Evolutionary conservation across 2,797 vertebrate species (phyloP).

Genomic region (Propithecus deckenii): DNA sequence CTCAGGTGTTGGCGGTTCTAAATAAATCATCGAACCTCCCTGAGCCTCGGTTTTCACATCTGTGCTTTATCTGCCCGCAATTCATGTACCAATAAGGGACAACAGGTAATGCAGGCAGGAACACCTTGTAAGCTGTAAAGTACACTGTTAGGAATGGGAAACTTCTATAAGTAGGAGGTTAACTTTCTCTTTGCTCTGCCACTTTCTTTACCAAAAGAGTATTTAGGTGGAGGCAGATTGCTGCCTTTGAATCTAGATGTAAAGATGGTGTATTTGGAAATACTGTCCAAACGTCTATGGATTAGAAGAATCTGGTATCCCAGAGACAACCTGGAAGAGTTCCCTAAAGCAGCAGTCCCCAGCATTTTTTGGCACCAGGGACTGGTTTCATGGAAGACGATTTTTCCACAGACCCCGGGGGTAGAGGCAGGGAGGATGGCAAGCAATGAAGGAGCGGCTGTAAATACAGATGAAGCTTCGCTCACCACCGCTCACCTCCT

Average conservation of each 20-base stretch:
- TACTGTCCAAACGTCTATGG: not conserved
- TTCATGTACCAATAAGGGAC: not conserved
- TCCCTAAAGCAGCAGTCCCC: not conserved
- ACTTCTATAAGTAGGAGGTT: not conserved
- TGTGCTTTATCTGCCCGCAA: not conserved
- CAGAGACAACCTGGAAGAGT: not conserved
- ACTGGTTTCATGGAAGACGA: no score
- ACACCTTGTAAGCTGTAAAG: not conserved
- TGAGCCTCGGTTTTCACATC: not conserved
- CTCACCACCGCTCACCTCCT: no score
- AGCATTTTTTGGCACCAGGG: no score
- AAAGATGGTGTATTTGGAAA: not conserved
- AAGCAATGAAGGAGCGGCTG: no score
- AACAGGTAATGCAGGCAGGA: not conserved
- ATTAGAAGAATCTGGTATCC: not conserved
- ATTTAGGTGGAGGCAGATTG: not conserved
- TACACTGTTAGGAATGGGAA: not conserved
- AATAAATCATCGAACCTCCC: not conserved
- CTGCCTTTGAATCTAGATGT: not conserved
- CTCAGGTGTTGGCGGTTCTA: not conserved
- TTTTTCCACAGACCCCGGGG: no score
- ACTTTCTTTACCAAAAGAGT: not conserved
- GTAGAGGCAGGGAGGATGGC: no score
- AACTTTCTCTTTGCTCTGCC: not conserved
- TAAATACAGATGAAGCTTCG: no score